Evolutionary conservation across 2,888 invertebrate species (phyloP), one percentile per base, ranked within the genome.

Genomic region (Nephrotoma appendiculata): DNA sequence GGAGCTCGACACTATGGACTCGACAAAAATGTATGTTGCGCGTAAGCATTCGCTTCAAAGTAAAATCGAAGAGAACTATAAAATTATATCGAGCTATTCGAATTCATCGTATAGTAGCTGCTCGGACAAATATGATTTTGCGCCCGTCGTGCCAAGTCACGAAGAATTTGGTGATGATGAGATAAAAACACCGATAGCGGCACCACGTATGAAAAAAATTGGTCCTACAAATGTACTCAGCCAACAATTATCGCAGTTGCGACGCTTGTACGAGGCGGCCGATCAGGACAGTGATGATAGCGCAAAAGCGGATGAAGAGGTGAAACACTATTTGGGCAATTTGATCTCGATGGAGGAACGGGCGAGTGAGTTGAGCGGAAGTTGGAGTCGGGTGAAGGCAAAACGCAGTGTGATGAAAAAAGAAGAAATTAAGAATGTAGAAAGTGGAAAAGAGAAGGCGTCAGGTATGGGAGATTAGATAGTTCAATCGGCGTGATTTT

Each of bases 241-340:
- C 85, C 91, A 91, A 85, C 92, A 92, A 87, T 86, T 91, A 83
- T 90, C 91, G 2, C 91, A 91, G 41, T 86, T 92, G 86, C 88
- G 91, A 2, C 88, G 90, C 2, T 89, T 92, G 45, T 91, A 91
- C 87, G 91, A 92, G 86, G 90, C 90, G 5, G 90, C 91, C 6
- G 90, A 90, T 3, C 92, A 93, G 86, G 93, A 93, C 87, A 91
- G 90, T 86, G 92, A 92, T 87, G 93, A 92, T 52, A 92, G 92
- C 86, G 92, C 92, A 88, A 88, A 89, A 87, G 93, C 94, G 5
- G 94, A 94, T 89, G 94, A 94, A 89, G 94, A 94, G 89, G 94
- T 94, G 0, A 92, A 94, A 88, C 92, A 92, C 3, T 92, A 93
- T 89, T 93, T 94, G 91, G 91, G 92, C 57, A 89, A 89, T 83